Percentiles rank a stretch among this genome's conserved stretches.
phyloP scores from a whole-genome alignment of 1,140 invertebrate genomes.

The Dendroctonus ponderosae region DNA sequence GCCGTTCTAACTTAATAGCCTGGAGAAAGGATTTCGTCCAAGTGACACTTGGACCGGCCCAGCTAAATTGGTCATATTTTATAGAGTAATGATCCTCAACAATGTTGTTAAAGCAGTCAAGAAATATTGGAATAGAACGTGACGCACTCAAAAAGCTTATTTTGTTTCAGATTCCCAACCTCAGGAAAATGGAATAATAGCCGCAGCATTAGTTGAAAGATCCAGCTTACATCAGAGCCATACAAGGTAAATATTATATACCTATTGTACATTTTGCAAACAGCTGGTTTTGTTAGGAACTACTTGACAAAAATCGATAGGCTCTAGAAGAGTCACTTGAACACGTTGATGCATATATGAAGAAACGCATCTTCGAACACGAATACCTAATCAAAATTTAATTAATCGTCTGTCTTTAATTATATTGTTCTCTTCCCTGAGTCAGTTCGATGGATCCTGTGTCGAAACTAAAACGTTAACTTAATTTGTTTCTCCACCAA shows the following conservation, averaged over 20 bases:
- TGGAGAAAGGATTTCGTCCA: slow-evolving; percentile 9
- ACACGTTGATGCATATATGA: too few species aligned
- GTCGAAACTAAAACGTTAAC: too few species aligned
- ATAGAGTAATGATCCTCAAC: slow-evolving; percentile 14
- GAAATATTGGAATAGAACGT: not conserved
- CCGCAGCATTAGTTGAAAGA: too few species aligned
- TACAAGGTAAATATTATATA: slow-evolving; percentile 5
- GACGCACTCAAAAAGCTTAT: not conserved
- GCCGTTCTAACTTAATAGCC: slow-evolving; percentile 16
- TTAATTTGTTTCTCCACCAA: too few species aligned
- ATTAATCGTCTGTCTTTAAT: not conserved
- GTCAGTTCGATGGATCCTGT: too few species aligned
- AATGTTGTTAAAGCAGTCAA: slow-evolving; percentile 3
- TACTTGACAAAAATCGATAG: too few species aligned
- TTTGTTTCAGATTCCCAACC: slow-evolving; percentile 5
- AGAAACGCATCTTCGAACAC: too few species aligned
- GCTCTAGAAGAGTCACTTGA: too few species aligned
- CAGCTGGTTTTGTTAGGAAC: too few species aligned
- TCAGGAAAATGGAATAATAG: slow-evolving; percentile 4
- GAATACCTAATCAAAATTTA: not conserved
- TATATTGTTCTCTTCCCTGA: too few species aligned
- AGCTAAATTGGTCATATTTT: slow-evolving; percentile 15
- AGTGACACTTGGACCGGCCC: slow-evolving; percentile 19
- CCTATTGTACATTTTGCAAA: not conserved
- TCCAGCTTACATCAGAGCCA: not conserved